Evolutionary conservation across 2,888 invertebrate species (phyloP), one percentile per base, ranked within the genome.

Genomic region (Drosophila gaucha): DNA sequence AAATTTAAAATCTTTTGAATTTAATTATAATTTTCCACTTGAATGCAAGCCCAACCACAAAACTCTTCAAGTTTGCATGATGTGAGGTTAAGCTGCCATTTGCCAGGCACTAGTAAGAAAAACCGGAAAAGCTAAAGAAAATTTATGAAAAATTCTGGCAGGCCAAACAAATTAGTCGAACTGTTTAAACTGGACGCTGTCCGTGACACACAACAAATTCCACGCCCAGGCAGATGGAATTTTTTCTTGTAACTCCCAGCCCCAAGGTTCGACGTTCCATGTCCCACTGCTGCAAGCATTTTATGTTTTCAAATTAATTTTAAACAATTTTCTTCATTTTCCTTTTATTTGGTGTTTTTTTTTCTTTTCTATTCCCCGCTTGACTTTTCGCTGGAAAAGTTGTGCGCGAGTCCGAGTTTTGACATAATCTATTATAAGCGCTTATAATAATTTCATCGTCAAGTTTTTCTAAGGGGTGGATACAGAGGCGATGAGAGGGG

Each of bases 231-330:
- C 31, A 28, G 16, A 35, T 16, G n/a, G 18, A 22, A 49, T 59
- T n/a, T 6, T 49, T 36, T 35, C 12, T 2, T 14, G 1, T 14
- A 26, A 58, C 30, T 38, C 24, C 10, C 28, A 24, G 47, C 6
- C 24, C 16, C 47, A 20, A 16, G 28, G n/a, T n/a, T n/a, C n/a
- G n/a, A n/a, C n/a, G n/a, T n/a, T 20, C 12, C 24, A 12, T 35
- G 22, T 16, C 6, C 24, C 16, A 18, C 9, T 47, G 50, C 54
- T 55, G 31, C 36, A 38, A 52, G 60, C 66, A 47, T 56, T 77
- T 68, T 64, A 52, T 60, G 67, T 80, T 72, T 64, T 80, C 54
- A 80, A 80, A 80, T 80, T 78, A 80, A 78, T 78, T 78, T 69
- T 33, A 47, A 56, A 46, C 62, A 62, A 72, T 79, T 74, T 71